Evolutionary conservation across 2,888 invertebrate genomes (phyloP).

Genomic region (Schrankia costaestrigalis): DNA sequence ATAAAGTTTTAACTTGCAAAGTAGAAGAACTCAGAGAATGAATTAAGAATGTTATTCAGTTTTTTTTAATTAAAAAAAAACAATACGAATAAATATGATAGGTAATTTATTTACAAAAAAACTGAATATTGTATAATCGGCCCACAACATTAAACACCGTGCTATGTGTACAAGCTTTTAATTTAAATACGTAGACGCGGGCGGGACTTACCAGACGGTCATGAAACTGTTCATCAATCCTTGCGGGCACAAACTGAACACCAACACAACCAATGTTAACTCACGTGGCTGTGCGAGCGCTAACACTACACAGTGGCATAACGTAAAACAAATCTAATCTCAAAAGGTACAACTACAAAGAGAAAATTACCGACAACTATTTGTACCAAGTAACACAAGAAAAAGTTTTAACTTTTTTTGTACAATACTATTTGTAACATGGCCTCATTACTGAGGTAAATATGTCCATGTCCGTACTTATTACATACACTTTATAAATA

Average conservation of each 20-base stretch:
- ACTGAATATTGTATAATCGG: conserved; percentile 11
- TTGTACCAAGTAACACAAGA: too few relatives aligned
- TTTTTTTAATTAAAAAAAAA: conserved; percentile 1
- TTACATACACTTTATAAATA: conserved; percentile 25
- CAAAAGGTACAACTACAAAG: too few relatives aligned
- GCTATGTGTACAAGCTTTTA: conserved; percentile 30
- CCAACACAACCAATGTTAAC: conserved; percentile 81
- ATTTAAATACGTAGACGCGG: conserved; percentile 47
- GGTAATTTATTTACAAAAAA: conserved; percentile 1
- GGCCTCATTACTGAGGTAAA: conserved; percentile 3
- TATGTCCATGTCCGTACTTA: conserved; percentile 15
- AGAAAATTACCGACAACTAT: too few relatives aligned
- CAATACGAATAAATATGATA: not conserved
- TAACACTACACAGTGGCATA: conserved; percentile 58
- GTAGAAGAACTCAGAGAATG: conserved; percentile 6
- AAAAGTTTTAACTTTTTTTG: conserved; percentile 4
- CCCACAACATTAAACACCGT: conserved; percentile 19
- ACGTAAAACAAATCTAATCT: too few relatives aligned
- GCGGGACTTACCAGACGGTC: conserved; percentile 90
- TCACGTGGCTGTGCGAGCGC: conserved; percentile 55
- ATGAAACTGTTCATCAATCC: conserved; percentile 94
- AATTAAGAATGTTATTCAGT: conserved; percentile 11
- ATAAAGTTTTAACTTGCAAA: conserved; percentile 20
- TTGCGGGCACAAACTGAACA: conserved; percentile 90
- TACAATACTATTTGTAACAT: conserved; percentile 8